phyloP scores from a whole-genome alignment of 2,113 vertebrate genomes.

The Proterorhinus semilunaris region DNA sequence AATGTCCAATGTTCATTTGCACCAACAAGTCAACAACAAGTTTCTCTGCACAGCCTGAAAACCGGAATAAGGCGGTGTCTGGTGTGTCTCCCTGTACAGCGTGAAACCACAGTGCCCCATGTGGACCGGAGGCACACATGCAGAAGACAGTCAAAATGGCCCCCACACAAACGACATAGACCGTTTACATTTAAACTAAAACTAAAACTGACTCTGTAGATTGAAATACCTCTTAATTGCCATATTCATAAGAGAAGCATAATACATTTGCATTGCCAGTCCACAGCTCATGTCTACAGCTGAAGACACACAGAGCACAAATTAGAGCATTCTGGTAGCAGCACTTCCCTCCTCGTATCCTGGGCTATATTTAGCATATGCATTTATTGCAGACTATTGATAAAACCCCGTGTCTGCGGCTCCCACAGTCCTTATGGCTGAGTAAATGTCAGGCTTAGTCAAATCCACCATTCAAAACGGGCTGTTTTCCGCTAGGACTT shows the following conservation, averaged over 20 bases:
- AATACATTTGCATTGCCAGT: background rate
- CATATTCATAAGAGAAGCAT: background rate
- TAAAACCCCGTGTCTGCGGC: conserved; percentile 59
- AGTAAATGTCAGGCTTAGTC: conserved; percentile 75
- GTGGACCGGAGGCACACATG: too few species aligned
- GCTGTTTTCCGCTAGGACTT: conserved; percentile 46
- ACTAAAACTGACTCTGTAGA: background rate
- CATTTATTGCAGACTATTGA: conserved; percentile 71
- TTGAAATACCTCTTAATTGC: background rate
- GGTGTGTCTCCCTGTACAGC: too few species aligned
- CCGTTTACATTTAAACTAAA: background rate
- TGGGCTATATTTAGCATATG: conserved; percentile 64
- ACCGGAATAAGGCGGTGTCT: too few species aligned
- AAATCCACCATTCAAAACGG: conserved; percentile 56
- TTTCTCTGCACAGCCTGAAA: too few species aligned
- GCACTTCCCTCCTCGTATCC: conserved; percentile 56
- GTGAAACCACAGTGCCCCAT: too few species aligned
- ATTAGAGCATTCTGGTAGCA: conserved; percentile 33
- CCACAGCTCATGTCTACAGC: conserved; percentile 15
- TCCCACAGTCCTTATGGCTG: conserved; percentile 61
- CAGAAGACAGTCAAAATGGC: too few species aligned
- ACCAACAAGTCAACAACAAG: too few species aligned
- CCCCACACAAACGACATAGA: too few species aligned
- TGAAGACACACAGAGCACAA: conserved; percentile 33
- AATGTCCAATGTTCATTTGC: too few species aligned